A percentile compares a stretch with the other conserved stretches of the same genome.
These are phyloP conservation scores for Artemisiospiza belli DNA, from an alignment of 2,113 vertebrate genomes.

Conservation along the genomic window DNA sequence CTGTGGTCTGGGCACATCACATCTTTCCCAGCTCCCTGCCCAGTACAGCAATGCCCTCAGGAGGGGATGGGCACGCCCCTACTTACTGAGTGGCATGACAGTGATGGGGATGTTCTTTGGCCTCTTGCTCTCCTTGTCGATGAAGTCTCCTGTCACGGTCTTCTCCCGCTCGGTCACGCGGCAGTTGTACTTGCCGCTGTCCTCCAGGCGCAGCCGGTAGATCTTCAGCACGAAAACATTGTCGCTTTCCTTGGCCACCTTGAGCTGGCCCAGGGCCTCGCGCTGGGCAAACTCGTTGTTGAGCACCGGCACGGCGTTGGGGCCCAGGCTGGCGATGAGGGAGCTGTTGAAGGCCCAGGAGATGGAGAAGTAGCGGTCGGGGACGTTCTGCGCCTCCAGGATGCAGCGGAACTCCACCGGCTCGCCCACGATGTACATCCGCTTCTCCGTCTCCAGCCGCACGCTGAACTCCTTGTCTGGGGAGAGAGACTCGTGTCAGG, in stretches of 20 bases:
- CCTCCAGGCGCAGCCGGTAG: slow-evolving; percentile 87
- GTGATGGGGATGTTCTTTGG: slow-evolving; percentile 94
- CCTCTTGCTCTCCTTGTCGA: slow-evolving; percentile 92
- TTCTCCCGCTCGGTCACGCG: slow-evolving; percentile 92
- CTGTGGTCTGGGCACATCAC: fast-evolving
- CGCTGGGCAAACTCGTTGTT: slow-evolving; percentile 87
- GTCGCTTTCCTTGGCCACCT: slow-evolving; percentile 88
- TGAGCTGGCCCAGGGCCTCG: slow-evolving; percentile 87
- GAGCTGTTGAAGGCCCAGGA: slow-evolving; percentile 99
- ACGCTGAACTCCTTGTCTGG: slow-evolving; percentile 94
- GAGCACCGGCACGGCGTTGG: slow-evolving; percentile 88
- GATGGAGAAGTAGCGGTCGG: slow-evolving; percentile 94
- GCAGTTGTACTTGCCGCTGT: slow-evolving; percentile 96
- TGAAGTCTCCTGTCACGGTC: slow-evolving; percentile 91
- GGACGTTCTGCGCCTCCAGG: slow-evolving; percentile 91
- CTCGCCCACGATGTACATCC: slow-evolving; percentile 91
- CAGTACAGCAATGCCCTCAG: background rate
- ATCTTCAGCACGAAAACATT: slow-evolving; percentile 89
- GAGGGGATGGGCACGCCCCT: background rate
- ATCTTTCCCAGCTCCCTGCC: background rate
- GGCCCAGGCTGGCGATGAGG: slow-evolving; percentile 91
- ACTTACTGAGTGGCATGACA: slow-evolving; percentile 92
- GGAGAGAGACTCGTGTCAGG: background rate
- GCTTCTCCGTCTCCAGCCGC: slow-evolving; percentile 91
- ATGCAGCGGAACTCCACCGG: slow-evolving; percentile 91